These are phyloP conservation scores for Lethenteron camtschaticum DNA, from an alignment of 2,113 vertebrate species.

Conservation along the genomic window DNA sequence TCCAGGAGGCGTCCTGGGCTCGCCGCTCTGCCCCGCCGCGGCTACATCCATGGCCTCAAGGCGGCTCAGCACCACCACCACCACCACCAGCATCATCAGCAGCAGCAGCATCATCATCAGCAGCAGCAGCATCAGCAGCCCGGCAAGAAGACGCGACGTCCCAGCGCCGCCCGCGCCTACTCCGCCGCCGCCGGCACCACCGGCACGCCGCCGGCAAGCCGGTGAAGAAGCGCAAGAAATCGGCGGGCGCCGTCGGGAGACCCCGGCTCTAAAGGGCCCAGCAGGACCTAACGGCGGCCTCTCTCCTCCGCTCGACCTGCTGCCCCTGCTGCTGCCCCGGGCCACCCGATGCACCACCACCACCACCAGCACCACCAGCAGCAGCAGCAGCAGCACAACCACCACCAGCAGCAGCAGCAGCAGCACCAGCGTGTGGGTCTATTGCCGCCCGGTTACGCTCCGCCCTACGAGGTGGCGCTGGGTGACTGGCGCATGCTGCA, in stretches of 20 bases:
- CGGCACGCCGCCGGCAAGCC: slow-evolving; percentile 26
- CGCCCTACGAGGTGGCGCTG: too few species aligned
- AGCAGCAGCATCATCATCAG: too few species aligned
- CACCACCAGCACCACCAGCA: too few species aligned
- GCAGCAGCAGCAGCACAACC: slow-evolving; percentile 7
- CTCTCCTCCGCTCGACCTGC: slow-evolving; percentile 61
- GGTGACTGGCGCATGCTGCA: too few species aligned
- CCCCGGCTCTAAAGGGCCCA: slow-evolving; percentile 49
- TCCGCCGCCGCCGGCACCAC: too few species aligned
- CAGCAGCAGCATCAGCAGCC: too few species aligned
- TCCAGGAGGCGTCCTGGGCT: too few species aligned
- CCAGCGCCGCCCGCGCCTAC: slow-evolving; percentile 18
- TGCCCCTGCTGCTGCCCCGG: slow-evolving; percentile 23
- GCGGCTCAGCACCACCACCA: slow-evolving; percentile 17
- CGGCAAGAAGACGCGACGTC: slow-evolving; percentile 56
- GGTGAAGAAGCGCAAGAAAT: slow-evolving; percentile 38
- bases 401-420: too few species aligned
- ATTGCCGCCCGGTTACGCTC: too few species aligned
- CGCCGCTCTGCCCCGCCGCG: slow-evolving; percentile 12
- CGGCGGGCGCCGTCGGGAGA: slow-evolving; percentile 29
- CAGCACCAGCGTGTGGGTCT: too few species aligned
- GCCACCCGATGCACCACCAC: slow-evolving; percentile 14
- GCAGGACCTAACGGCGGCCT: slow-evolving; percentile 72
- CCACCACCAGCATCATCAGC: too few species aligned
- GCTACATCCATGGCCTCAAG: slow-evolving; percentile 48